Conservation (phyloP, 1,140 invertebrate species). For the Meteorus sp. region DNA sequence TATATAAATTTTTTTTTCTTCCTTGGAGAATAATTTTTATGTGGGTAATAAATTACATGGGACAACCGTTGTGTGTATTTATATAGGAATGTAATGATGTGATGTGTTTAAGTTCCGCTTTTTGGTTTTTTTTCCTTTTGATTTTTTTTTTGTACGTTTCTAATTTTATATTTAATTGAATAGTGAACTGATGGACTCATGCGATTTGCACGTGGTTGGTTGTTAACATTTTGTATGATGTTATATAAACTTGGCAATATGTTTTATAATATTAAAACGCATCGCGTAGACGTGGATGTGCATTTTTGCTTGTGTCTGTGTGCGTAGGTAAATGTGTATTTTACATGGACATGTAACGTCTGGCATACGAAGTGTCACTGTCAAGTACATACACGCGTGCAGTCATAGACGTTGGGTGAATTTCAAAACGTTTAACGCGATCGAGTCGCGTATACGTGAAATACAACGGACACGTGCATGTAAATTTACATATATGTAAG, state of each 20-base stretch:
- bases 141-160: too few species aligned
- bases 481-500: conserved; percentile 3
- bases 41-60: too few species aligned
- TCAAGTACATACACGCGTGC: conserved; percentile 23
- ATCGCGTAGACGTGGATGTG: conserved; percentile 5
- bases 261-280: conserved; percentile 12
- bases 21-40: too few species aligned
- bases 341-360: conserved; percentile 3
- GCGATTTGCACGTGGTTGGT: too few species aligned
- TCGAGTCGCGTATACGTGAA: conserved; percentile 6
- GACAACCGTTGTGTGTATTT: too few species aligned
- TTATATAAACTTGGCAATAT: neutral
- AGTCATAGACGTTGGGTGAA: conserved; percentile 18
- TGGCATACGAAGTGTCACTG: conserved; percentile 24
- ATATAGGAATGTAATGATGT: too few species aligned
- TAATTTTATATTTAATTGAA: too few species aligned
- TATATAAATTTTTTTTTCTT: too few species aligned
- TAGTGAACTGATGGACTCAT: too few species aligned
- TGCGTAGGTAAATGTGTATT: neutral
- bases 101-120: too few species aligned
- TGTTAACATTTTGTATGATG: neutral
- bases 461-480: neutral
- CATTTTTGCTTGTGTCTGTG: neutral
- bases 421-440: conserved; percentile 23
- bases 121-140: too few species aligned